phyloP scores from a whole-genome alignment of 2,797 vertebrate genomes.

The Hoplostethus mediterraneus region DNA sequence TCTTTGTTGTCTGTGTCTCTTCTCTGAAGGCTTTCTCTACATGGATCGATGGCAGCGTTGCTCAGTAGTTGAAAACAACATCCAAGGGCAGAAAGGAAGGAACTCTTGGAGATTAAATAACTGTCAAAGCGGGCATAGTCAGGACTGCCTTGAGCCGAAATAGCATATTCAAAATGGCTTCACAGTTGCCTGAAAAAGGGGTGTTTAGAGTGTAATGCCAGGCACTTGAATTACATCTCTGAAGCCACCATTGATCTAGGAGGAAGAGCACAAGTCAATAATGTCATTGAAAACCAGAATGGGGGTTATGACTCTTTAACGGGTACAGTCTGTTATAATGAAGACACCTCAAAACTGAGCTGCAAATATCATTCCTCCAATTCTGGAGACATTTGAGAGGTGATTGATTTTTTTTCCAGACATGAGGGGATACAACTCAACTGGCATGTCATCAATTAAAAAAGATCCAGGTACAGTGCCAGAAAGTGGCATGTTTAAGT shows the following conservation, averaged over 20 bases:
- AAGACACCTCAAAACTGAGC: no score
- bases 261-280: not conserved
- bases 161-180: not conserved
- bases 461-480: no score
- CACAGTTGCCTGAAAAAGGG: not conserved
- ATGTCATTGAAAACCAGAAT: no score
- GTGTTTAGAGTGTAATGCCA: not conserved
- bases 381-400: no score
- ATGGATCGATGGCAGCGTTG: slow-evolving; percentile 23
- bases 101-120: slow-evolving; percentile 14
- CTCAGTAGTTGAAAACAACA: slow-evolving; percentile 26
- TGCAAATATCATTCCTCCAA: no score
- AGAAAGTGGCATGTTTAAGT: no score
- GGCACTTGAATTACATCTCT: no score
- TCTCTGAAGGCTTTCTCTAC: slow-evolving; percentile 18
- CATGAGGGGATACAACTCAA: no score
- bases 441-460: no score
- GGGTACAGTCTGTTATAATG: no score
- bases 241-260: not conserved
- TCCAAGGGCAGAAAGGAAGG: slow-evolving; percentile 6
- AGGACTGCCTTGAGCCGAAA: not conserved
- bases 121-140: not conserved
- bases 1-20: slow-evolving; percentile 25
- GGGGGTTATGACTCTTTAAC: no score
- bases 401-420: no score